Evolutionary conservation across 2,797 vertebrate species (phyloP), one percentile per base, ranked within the genome.

Genomic region (Okamejei kenojei): DNA sequence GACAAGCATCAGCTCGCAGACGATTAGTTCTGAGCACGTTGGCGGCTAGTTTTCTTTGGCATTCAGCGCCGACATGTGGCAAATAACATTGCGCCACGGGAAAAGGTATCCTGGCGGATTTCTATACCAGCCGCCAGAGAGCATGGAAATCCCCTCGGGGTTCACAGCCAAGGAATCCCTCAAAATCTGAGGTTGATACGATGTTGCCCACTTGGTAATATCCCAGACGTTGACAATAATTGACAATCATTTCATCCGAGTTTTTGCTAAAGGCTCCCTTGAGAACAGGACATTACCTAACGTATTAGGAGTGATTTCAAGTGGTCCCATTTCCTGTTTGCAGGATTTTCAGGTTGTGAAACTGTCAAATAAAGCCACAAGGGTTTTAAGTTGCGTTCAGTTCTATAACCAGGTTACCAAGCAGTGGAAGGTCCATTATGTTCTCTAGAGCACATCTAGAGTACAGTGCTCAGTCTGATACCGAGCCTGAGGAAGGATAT

Each of bases 1-100:
- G 86, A 91, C 90, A 76, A 74, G 26, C 38, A 17, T 88, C 84
- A 88, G 9, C 61, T 68, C 84, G 21, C 84, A 68, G n/a, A 35
- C 3, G 15, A 68, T 68, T 78, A 78, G n/a, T 78, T 78, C 77
- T 78, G 32, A 78, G 35, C n/a, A 78, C 32, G n/a, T 78, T 35
- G 77, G 35, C 77, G 7, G 63, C 84, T 88, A 68, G 5, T 88
- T 68, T 68, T 68, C 61, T 68, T 68, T 88, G 84, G 84, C 84
- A 88, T 15, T 65, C 21, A 17, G 17, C 68, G 61, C 63, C 7
- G n/a, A 68, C 84, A 88, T 19, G 84, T 88, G 63, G 84, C 84
- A 68, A 35, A 68, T 35, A 68, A 65, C 21, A 32, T 21, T 68
- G n/a, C 61, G 7, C 84, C 35, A 63, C 63, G 84, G 84, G 32